These are phyloP conservation scores for Dreissena rostriformis DNA, from an alignment of 1,140 invertebrate genomes.

Conservation along the genomic window DNA sequence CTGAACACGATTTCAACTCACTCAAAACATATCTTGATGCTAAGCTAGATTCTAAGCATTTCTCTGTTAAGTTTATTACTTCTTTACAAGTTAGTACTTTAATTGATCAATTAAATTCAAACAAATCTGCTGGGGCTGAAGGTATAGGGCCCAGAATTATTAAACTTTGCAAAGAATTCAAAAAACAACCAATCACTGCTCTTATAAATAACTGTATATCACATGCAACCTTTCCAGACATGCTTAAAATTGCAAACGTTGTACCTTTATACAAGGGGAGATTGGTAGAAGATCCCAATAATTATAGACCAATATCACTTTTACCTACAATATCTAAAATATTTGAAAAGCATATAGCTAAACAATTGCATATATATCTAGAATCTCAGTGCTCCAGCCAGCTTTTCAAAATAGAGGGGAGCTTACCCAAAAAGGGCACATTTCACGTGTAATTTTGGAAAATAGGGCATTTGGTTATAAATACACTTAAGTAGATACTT, in stretches of 20 bases:
- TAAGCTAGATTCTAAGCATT: too few relatives aligned
- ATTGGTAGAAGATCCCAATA: slow-evolving; percentile 19
- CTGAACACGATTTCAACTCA: too few relatives aligned
- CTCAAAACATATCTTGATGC: too few relatives aligned
- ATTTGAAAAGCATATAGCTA: slow-evolving; percentile 49
- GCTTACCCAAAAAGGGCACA: too few relatives aligned
- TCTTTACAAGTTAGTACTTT: not conserved
- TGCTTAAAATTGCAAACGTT: slow-evolving; percentile 14
- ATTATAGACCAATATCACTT: slow-evolving; percentile 47
- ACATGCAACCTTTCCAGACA: not conserved
- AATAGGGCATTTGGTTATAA: too few relatives aligned
- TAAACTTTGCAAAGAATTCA: not conserved
- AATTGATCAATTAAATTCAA: too few relatives aligned
- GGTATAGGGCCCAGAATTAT: slow-evolving; percentile 3
- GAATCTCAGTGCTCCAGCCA: not conserved
- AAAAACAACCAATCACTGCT: not conserved
- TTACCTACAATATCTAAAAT: slow-evolving; percentile 40
- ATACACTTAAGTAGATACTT: too few relatives aligned
- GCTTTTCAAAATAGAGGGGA: too few relatives aligned
- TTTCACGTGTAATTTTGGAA: too few relatives aligned
- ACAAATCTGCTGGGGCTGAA: not conserved
- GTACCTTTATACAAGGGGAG: slow-evolving; percentile 12
- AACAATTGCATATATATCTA: slow-evolving; percentile 16
- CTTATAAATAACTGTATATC: slow-evolving; percentile 12
- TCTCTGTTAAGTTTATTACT: too few relatives aligned